phyloP scores from a whole-genome alignment of 2,888 invertebrate genomes.

The Polydrusus pterygomalis region DNA sequence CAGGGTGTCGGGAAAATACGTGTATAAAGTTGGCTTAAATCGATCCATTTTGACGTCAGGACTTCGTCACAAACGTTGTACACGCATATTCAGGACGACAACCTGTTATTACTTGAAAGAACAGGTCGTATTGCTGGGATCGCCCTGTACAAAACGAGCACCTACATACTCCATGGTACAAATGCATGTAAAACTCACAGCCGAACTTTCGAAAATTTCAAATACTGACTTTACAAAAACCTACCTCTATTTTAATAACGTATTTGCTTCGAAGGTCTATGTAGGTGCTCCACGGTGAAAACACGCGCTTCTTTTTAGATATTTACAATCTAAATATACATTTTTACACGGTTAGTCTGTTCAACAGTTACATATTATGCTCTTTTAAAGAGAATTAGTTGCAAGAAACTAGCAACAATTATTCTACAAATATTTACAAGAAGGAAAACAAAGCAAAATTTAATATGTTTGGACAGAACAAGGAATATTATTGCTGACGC shows the following conservation, averaged over 20 bases:
- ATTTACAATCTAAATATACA: slow-evolving; percentile 57
- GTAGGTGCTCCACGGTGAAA: slow-evolving; percentile 66
- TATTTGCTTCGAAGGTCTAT: slow-evolving; percentile 65
- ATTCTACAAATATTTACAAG: slow-evolving; percentile 58
- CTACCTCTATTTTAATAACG: slow-evolving; percentile 64
- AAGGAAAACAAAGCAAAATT: slow-evolving; percentile 16
- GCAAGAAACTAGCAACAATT: slow-evolving; percentile 36
- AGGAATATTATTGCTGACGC: slow-evolving; percentile 14
- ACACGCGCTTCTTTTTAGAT: slow-evolving; percentile 36
- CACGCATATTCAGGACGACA: no score
- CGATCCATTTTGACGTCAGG: no score
- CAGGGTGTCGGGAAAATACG: no score
- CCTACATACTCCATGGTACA: slow-evolving; percentile 72
- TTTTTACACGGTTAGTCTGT: slow-evolving; percentile 56
- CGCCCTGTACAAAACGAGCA: slow-evolving; percentile 59
- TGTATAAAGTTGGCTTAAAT: no score
- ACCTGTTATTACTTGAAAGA: no score
- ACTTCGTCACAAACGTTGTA: no score
- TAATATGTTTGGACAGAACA: neutral
- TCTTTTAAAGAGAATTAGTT: slow-evolving; percentile 42
- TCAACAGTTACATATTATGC: slow-evolving; percentile 46
- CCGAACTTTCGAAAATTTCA: slow-evolving; percentile 66
- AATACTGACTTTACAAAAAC: slow-evolving; percentile 69
- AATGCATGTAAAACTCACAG: slow-evolving; percentile 71
- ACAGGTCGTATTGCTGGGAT: no score